These are phyloP conservation scores for Adoxophyes honmai DNA, from an alignment of 1,140 invertebrate genomes.

Conservation along the genomic window DNA sequence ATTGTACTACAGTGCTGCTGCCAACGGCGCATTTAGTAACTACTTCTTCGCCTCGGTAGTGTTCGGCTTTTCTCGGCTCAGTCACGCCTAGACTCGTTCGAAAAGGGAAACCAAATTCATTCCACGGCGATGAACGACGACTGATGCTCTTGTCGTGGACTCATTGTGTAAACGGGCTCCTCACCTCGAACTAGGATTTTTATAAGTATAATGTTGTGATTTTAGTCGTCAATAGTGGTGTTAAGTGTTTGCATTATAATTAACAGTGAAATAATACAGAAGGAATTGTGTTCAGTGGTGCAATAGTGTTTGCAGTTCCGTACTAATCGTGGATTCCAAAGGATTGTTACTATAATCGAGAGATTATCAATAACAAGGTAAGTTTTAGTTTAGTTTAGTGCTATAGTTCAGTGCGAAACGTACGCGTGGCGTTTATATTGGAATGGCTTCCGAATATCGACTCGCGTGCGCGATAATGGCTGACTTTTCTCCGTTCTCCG, in stretches of 20 bases:
- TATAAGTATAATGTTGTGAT: conserved; percentile 65
- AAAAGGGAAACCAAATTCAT: conserved; percentile 73
- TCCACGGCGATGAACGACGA: conserved; percentile 71
- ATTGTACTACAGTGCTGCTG: conserved; percentile 40
- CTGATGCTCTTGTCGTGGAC: conserved; percentile 72
- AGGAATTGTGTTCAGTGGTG: conserved; percentile 64
- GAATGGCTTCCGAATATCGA: conserved; percentile 75
- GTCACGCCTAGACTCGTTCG: conserved; percentile 75
- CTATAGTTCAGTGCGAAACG: conserved; percentile 15
- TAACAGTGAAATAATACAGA: conserved; percentile 53
- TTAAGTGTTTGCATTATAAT: conserved; percentile 55
- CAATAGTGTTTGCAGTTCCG: conserved; percentile 58
- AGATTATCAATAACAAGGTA: conserved; percentile 54
- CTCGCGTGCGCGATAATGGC: conserved; percentile 74
- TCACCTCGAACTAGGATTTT: conserved; percentile 49
- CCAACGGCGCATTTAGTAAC: conserved; percentile 30
- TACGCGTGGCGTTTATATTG: conserved; percentile 64
- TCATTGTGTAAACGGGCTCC: conserved; percentile 62
- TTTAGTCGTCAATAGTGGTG: conserved; percentile 55
- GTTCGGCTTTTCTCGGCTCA: conserved; percentile 60
- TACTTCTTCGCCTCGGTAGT: conserved; percentile 42
- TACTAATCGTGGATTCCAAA: conserved; percentile 57
- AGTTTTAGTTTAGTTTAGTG: conserved; percentile 29
- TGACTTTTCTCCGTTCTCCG: conserved; percentile 59
- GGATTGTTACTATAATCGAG: conserved; percentile 56